phyloP scores from a whole-genome alignment of 2,888 invertebrate species.

The Incurvaria masculella region DNA sequence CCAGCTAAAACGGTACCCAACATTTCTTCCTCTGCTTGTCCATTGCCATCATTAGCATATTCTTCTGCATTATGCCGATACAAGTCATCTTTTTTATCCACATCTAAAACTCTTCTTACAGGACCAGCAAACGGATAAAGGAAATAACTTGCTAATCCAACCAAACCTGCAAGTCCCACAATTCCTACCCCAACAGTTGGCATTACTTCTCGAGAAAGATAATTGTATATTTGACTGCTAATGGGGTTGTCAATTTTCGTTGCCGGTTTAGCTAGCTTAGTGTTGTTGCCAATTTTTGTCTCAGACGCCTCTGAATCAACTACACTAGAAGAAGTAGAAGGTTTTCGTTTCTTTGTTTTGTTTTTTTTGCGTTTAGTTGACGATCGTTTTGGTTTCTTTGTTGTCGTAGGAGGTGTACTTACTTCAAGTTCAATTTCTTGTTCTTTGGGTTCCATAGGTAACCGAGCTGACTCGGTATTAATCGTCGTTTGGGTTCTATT shows the following conservation, averaged over 20 bases:
- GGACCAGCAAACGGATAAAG: slow-evolving; percentile 70
- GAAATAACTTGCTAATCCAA: slow-evolving; percentile 74
- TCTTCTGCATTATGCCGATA: slow-evolving; percentile 68
- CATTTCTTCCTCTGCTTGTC: slow-evolving; percentile 74
- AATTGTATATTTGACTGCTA: slow-evolving; percentile 72
- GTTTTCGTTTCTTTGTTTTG: slow-evolving; percentile 60
- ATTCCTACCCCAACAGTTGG: slow-evolving; percentile 76
- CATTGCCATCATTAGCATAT: slow-evolving; percentile 62
- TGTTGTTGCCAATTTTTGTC: slow-evolving; percentile 56
- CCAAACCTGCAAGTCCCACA: slow-evolving; percentile 69
- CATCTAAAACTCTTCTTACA: slow-evolving; percentile 63
- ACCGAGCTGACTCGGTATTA: slow-evolving; percentile 35
- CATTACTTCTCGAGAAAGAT: slow-evolving; percentile 75
- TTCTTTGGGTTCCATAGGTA: slow-evolving; percentile 48
- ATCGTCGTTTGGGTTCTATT: slow-evolving; percentile 28
- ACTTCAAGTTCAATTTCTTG: slow-evolving; percentile 50
- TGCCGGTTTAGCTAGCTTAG: slow-evolving; percentile 37
- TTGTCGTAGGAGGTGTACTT: slow-evolving; percentile 42
- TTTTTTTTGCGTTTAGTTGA: slow-evolving; percentile 49
- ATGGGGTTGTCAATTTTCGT: slow-evolving; percentile 59
- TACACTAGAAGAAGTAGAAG: slow-evolving; percentile 36
- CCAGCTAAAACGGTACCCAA: slow-evolving; percentile 72
- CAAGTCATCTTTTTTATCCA: slow-evolving; percentile 60
- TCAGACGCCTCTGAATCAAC: slow-evolving; percentile 30
- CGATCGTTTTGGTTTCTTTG: slow-evolving; percentile 47